Conservation (phyloP, 2,888 invertebrate species). For the Agrilus mali region DNA sequence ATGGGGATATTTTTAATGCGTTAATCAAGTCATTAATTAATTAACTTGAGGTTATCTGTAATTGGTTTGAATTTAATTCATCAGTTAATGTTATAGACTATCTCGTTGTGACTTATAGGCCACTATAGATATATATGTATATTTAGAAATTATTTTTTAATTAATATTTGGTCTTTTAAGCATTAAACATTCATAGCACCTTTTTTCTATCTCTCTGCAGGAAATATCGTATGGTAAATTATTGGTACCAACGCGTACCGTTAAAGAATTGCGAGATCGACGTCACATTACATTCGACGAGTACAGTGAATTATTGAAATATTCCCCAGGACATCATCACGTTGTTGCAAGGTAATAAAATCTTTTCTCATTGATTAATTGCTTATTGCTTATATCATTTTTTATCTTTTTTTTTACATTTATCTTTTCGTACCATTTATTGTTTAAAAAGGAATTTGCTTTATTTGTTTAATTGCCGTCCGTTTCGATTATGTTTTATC, state of each 20-base stretch:
- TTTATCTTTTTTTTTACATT: background rate
- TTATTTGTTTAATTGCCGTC: no score
- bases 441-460: background rate
- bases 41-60: no score
- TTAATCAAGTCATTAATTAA: no score
- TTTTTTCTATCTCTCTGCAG: conserved; percentile 31
- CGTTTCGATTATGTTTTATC: conserved; percentile 10
- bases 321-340: conserved; percentile 22
- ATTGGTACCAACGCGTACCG: conserved; percentile 56
- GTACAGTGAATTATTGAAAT: conserved; percentile 4
- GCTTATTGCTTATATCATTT: background rate
- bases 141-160: no score
- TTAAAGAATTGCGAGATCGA: conserved; percentile 36
- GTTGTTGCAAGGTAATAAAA: conserved; percentile 43
- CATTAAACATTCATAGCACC: background rate
- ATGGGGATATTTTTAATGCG: no score
- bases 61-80: no score
- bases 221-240: conserved; percentile 83
- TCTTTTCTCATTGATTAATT: conserved; percentile 3
- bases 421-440: background rate
- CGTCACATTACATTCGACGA: conserved; percentile 29
- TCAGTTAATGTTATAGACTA: no score
- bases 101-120: no score
- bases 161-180: no score
- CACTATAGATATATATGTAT: no score